Evolutionary conservation across 2,797 vertebrate species (phyloP), one percentile per base, ranked within the genome.

Genomic region (Schizothorax lantsangensis): DNA sequence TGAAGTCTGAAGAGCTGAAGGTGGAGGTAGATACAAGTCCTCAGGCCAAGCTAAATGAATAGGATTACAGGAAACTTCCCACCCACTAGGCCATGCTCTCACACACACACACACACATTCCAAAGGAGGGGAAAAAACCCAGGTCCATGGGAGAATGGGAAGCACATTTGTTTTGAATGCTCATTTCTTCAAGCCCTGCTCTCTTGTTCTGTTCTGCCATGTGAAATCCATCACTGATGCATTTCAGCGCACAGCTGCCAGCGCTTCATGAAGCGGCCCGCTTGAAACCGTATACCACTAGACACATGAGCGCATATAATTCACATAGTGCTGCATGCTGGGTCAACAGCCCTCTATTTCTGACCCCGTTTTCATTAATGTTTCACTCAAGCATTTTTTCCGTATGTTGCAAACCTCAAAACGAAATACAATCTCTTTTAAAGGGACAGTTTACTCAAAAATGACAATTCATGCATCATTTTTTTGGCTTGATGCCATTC

Each of bases 31-130:
- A 85, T 84, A 84, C 21, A n/a, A 68, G 45, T 83, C 89, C 90
- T 88, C 88, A 90, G 81, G 69, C 88, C 84, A 90, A 89, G 90
- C 88, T 83, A 88, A 84, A 86, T 88, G 84, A 93, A 92, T 89
- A 91, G 89, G 93, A 92, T 91, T 90, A 93, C 91, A 94, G 92
- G 90, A 95, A 94, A 90, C 90, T 92, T 92, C 91, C 90, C 92
- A 90, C 74, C 74, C 91, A 91, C 83, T 88, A 88, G 87, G 89
- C 86, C 21, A 69, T 78, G 74, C 14, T 86, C 68, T 30, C 73
- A 33, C 49, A 73, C 72, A 85, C 72, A 33, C 78, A 52, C 69
- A 59, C 68, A 86, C 72, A 81, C 85, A 90, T 78, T 85, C 88
- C 91, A 84, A 19, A 45, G 49, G 68, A 81, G 88, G 66, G 69